Percentiles rank a stretch among this genome's conserved stretches.
These are phyloP conservation scores for Danaus chrysippus DNA, from an alignment of 2,888 invertebrate species.

Conservation along the genomic window DNA sequence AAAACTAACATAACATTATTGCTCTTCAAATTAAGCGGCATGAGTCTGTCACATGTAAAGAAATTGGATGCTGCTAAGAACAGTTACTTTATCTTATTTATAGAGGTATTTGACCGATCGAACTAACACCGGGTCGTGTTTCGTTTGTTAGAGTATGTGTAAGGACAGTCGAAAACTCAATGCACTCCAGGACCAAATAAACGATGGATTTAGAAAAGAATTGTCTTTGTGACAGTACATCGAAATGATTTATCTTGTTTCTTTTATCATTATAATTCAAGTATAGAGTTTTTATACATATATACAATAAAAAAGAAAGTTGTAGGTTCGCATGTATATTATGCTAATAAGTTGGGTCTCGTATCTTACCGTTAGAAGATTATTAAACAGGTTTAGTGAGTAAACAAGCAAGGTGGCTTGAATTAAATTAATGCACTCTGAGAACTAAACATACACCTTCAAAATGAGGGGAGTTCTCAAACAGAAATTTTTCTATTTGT, in stretches of 20 bases:
- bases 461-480: not conserved
- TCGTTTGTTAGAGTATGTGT: slow-evolving; percentile 27
- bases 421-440: not conserved
- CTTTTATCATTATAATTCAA: no score
- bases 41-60: slow-evolving; percentile 6
- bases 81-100: slow-evolving; percentile 29
- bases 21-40: not conserved
- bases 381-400: not conserved
- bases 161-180: slow-evolving; percentile 29
- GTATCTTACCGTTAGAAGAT: slow-evolving; percentile 1
- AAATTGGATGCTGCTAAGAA: slow-evolving; percentile 29
- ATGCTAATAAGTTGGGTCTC: not conserved
- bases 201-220: slow-evolving; percentile 25
- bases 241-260: no score
- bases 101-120: slow-evolving; percentile 45
- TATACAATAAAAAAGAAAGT: slow-evolving; percentile 3
- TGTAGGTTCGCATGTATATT: not conserved
- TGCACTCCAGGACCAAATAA: slow-evolving; percentile 18
- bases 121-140: slow-evolving; percentile 26
- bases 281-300: not conserved
- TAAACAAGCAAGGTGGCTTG: not conserved
- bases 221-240: no score
- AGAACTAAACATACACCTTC: not conserved
- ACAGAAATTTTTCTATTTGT: no score
- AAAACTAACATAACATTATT: not conserved